These are phyloP conservation scores for Saguinus oedipus DNA, from an alignment of 2,797 vertebrate genomes.

Conservation along the genomic window DNA sequence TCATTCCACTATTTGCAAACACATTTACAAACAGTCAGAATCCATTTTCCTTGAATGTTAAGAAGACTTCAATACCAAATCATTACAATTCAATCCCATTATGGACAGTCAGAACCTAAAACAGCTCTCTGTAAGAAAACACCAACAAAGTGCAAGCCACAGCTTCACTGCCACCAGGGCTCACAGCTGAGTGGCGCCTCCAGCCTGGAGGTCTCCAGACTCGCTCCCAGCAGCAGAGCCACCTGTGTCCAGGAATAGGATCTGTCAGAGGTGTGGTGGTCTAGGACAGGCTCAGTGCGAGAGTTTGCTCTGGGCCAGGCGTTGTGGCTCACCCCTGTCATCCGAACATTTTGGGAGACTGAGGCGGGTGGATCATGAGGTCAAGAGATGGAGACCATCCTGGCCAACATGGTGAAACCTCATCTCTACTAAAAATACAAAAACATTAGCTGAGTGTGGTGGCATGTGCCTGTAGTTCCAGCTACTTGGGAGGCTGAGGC, in stretches of 20 bases:
- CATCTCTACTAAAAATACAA: too few species aligned
- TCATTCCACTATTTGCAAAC: constrained; percentile 47
- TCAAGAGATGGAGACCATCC: too few species aligned
- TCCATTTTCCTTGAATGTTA: constrained; percentile 61
- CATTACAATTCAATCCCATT: constrained; percentile 68
- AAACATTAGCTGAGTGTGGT: too few species aligned
- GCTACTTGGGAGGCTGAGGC: too few species aligned
- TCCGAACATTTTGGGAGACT: too few species aligned
- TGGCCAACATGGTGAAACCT: too few species aligned
- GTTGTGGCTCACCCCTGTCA: too few species aligned
- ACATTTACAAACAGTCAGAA: constrained; percentile 55
- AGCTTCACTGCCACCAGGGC: fast-evolving
- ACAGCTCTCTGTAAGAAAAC: background rate
- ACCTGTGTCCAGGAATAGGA: background rate
- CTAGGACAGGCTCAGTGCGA: background rate
- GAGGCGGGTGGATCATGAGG: too few species aligned
- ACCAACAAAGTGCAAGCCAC: background rate
- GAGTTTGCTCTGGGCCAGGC: background rate
- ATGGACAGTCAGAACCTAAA: constrained; percentile 38
- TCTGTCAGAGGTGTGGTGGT: background rate
- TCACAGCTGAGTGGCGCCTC: background rate
- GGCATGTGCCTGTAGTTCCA: too few species aligned
- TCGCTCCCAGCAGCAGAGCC: background rate
- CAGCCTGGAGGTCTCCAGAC: too few species aligned
- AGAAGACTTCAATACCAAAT: constrained; percentile 70